Conservation (phyloP, 2,888 invertebrate genomes). For the Cartodere bifasciata region DNA sequence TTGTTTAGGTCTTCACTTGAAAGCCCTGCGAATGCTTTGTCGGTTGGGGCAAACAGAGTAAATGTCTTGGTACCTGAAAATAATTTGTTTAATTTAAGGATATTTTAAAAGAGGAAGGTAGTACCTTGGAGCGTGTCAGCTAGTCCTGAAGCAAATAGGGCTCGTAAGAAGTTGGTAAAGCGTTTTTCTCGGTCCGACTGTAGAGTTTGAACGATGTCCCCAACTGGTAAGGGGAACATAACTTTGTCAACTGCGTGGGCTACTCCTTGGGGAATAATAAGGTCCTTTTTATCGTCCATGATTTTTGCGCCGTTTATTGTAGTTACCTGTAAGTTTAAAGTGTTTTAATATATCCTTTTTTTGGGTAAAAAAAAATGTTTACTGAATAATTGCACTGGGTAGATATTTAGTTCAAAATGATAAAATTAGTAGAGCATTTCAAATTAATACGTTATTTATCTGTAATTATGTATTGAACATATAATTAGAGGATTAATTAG, state of each 20-base stretch:
- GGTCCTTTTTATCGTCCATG: slow-evolving; percentile 67
- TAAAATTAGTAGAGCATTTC: too few relatives aligned
- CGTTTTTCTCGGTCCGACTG: slow-evolving; percentile 72
- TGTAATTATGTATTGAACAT: too few relatives aligned
- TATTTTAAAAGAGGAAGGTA: neutral
- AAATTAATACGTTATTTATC: too few relatives aligned
- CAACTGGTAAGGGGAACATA: slow-evolving; percentile 82
- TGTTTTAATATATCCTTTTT: too few relatives aligned
- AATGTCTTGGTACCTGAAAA: slow-evolving; percentile 64
- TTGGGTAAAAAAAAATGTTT: too few relatives aligned
- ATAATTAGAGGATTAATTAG: too few relatives aligned
- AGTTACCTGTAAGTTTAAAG: slow-evolving; percentile 48
- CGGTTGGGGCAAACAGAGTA: slow-evolving; percentile 76
- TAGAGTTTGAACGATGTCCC: slow-evolving; percentile 71
- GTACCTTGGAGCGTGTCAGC: slow-evolving; percentile 60
- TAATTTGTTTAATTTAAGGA: neutral
- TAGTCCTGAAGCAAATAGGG: slow-evolving; percentile 64
- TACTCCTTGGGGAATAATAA: slow-evolving; percentile 73
- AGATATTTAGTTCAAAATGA: too few relatives aligned
- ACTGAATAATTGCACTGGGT: too few relatives aligned
- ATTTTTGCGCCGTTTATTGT: slow-evolving; percentile 79
- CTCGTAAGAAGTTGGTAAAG: slow-evolving; percentile 67
- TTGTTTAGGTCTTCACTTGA: slow-evolving; percentile 47
- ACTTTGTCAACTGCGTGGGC: slow-evolving; percentile 76
- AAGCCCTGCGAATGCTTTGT: slow-evolving; percentile 62